Evolutionary conservation across 2,113 vertebrate genomes (phyloP), one percentile per base, ranked within the genome.

Genomic region (Climacteris rufus): DNA sequence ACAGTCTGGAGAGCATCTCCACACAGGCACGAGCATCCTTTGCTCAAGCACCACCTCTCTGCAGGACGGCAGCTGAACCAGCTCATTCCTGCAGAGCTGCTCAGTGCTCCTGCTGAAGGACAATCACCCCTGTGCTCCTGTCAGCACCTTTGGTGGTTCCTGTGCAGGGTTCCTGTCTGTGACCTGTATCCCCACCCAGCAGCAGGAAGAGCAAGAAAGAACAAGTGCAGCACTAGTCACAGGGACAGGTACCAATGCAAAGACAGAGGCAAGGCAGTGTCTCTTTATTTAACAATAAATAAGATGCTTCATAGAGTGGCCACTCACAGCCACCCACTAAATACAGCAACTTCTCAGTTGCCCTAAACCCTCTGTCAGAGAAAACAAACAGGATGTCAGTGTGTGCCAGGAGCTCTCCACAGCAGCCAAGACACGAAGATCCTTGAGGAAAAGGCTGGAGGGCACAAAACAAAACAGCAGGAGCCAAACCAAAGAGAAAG

Each of bases 11-110:
- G 47, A 49, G 66, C 70, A 18, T 22, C 30, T 14, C 71, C 12
- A 1, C 20, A 4, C 31, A 3, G 27, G 25, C 12, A 49, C 0
- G 0, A 65, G 65, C 60, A 44, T 2, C 52, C 47, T 53, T 10
- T 47, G 65, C 89, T 61, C 28, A 4, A 30, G 35, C 23, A 57
- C 25, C 47, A 16, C 37, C 45, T 31, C 47, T 30, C 20, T 64
- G 63, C 49, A 22, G 5, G 3, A 37, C 37, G 39, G 63, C 89
- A 30, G 61, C 39, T 80, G 33, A 4, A 0, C 4, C 42, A 42
- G 75, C 70, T 53, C 39, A 1, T 4, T 37, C 11, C 60, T 69
- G 33, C 52, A 2, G 66, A 17, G 80, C 3, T 7, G 19, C 39
- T 23, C 37, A 8, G 19, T 1, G 61, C 23, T 64, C 69, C 85